A percentile compares a stretch with the other conserved stretches of the same genome.
Conservation (phyloP, 2,113 vertebrate species). For the Prunella fulvescens region DNA sequence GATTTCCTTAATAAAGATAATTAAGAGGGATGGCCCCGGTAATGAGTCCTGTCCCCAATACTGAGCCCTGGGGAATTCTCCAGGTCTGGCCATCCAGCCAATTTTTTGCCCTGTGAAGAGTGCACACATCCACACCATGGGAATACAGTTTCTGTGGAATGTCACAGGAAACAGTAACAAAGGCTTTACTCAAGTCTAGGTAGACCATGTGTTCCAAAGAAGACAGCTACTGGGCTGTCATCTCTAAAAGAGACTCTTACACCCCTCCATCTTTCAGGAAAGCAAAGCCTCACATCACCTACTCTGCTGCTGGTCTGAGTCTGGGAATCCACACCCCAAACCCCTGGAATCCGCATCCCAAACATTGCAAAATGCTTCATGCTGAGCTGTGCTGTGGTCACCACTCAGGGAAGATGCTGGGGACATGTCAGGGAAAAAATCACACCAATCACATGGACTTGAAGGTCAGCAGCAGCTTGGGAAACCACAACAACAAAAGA, state of each 20-base stretch:
- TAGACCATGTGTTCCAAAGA: background rate
- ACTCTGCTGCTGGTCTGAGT: background rate
- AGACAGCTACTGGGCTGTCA: background rate
- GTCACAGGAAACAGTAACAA: background rate
- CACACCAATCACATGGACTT: background rate
- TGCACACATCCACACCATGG: background rate
- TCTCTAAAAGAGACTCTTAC: background rate
- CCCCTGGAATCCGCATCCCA: background rate
- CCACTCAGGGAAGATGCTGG: background rate
- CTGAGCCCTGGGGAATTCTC: background rate
- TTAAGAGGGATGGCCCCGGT: background rate
- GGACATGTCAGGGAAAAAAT: background rate
- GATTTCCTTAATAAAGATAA: background rate
- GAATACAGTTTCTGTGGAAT: background rate
- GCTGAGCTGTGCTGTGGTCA: background rate
- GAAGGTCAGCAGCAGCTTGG: background rate
- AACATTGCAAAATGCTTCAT: fast-evolving
- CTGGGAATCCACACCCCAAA: background rate
- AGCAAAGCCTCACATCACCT: background rate
- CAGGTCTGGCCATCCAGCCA: background rate
- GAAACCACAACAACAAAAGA: background rate
- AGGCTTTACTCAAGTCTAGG: background rate
- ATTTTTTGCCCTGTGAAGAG: background rate
- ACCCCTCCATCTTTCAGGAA: background rate
- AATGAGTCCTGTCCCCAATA: background rate